Conservation (phyloP, 2,888 invertebrate genomes). For the Lithophane semibrunnea region DNA sequence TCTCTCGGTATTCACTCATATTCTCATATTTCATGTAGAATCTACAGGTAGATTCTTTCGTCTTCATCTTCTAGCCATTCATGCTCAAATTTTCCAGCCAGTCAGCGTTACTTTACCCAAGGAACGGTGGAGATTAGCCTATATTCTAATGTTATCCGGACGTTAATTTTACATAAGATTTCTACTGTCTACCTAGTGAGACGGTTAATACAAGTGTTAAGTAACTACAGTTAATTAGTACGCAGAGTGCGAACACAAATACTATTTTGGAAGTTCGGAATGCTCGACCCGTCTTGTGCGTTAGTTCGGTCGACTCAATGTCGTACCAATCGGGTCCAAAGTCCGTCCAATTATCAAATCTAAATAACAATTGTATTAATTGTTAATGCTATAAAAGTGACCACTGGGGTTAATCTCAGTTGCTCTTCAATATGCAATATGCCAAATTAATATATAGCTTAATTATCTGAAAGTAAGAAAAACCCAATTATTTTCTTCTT, state of each 20-base stretch:
- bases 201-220: neutral
- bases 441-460: too few relatives aligned
- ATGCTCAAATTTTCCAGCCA: neutral
- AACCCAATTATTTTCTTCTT: neutral
- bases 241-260: constrained; percentile 29
- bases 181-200: constrained; percentile 10
- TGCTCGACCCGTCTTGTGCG: constrained; percentile 16
- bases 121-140: neutral
- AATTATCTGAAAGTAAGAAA: neutral
- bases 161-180: neutral
- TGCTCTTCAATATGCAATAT: neutral
- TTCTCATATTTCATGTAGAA: neutral
- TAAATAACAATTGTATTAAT: constrained; percentile 1
- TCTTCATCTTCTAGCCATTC: neutral
- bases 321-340: constrained; percentile 37
- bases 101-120: neutral
- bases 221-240: constrained; percentile 51
- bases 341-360: constrained; percentile 30
- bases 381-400: neutral
- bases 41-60: neutral
- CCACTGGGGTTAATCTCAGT: constrained; percentile 1
- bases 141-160: neutral
- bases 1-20: neutral
- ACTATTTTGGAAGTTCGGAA: constrained; percentile 59
- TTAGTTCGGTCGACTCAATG: constrained; percentile 55